Evolutionary conservation across 92 coral and sea anemone species (phyloP), one percentile per base, ranked within the genome.

Genomic region (Ricordea florida): DNA sequence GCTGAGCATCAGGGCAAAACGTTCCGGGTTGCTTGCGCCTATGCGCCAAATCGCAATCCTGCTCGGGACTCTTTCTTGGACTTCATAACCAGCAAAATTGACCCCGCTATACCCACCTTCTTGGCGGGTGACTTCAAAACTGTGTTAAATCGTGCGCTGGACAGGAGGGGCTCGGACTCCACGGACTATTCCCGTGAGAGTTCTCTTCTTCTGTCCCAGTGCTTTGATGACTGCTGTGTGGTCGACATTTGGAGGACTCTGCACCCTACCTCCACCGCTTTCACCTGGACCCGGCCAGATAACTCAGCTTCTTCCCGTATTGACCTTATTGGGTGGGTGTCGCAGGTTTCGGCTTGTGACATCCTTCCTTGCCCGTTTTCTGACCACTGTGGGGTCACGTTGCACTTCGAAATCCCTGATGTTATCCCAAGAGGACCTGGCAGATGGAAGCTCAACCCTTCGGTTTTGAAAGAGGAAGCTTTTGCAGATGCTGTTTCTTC

Each of bases 11-110:
- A 27, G 4, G 25, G 14, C 4, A 4, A 8, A 0, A 15, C 22
- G 1, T 44, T 78, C 14, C n/a, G 36, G 5, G 32, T 78, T 11
- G 31, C 36, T 0, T 51, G 27, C 2, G 1, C 65, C 6, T 85
- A 79, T 38, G 90, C 90, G 0, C 90, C 90, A 0, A 79, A 75
- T 43, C 58, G 44, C 2, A 65, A 72, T 15, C 84, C 70, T 0
- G 63, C 14, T 0, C 16, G 85, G 1, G 26, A 27, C 21, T 35
- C 3, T 0, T 78, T 70, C 41, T 42, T 81, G 3, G 26, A 9
- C 7, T 32, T 5, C 2, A 21, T 44, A 6, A 1, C 25, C 0
- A 22, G 9, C 10, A n/a, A 5, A 4, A 31, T 81, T 0, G 74
- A 81, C 34, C 81, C 76, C 2, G 5, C 69, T 0, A 11, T 43